Evolutionary conservation across 2,797 vertebrate genomes (phyloP), one percentile per base, ranked within the genome.

Genomic region (Cheirogaleus major): DNA sequence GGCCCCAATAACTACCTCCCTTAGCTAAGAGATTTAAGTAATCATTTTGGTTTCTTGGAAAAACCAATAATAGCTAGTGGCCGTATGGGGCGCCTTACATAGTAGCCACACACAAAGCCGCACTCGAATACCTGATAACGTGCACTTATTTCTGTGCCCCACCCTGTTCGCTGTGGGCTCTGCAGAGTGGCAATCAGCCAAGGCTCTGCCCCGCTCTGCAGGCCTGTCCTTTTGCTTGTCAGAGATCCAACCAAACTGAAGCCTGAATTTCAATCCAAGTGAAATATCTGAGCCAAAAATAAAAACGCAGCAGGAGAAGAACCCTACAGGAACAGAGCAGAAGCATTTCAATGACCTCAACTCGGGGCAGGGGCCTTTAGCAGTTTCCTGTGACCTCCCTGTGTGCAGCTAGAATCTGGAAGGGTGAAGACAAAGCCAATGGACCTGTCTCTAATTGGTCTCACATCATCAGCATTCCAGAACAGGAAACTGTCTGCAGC

Each of bases 261-360:
- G 94, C 59, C 95, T 96, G 89, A 81, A 79, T 96, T 92, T 92
- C 57, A 93, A 43, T 94, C 96, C 94, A 82, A 84, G 73, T 90
- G 91, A 96, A 97, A 90, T 95, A 95, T 94, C 95, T 57, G 93
- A 88, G 90, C 94, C 97, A 94, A 93, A 98, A 98, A 92, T 96
- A 97, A 97, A 97, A 96, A 79, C 63, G 2, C 72, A 81, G 88
- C 61, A 38, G 88, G 90, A 93, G 48, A 72, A 90, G 57, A 92
- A 75, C 82, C 91, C 43, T 30, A 50, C 67, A 41, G 18, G 59
- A 79, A 48, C 72, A 90, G 70, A 93, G 85, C 93, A 97, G 94
- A 78, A 94, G 85, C 73, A 57, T 67, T 73, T 76, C 69, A 18
- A 63, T 95, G 96, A 93, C 89, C 89, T 97, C 82, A n/a, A 2